Conservation (phyloP, 2,888 invertebrate genomes). For the Hypselothyrea guttata region DNA sequence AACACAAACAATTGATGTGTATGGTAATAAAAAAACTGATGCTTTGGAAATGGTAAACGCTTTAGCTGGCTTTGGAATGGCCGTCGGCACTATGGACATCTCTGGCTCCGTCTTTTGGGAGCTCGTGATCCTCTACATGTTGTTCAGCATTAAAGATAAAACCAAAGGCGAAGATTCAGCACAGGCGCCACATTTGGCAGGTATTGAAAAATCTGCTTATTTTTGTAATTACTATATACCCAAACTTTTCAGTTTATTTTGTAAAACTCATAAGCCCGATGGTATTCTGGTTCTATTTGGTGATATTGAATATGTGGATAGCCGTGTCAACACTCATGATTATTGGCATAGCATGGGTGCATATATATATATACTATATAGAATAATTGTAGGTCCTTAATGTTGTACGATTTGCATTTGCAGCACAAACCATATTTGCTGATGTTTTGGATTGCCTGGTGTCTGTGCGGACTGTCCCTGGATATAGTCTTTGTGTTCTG, state of each 20-base stretch:
- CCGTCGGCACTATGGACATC: conserved; percentile 65
- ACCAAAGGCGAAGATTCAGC: neutral
- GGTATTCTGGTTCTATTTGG: conserved; percentile 57
- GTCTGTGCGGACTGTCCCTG: conserved; percentile 41
- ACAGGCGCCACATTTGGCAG: too few species aligned
- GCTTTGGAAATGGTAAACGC: conserved; percentile 34
- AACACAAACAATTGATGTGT: neutral
- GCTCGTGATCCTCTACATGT: conserved; percentile 46
- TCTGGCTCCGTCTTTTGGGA: conserved; percentile 56
- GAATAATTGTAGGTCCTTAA: too few species aligned
- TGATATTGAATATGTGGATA: conserved; percentile 58
- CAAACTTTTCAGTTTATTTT: conserved; percentile 17
- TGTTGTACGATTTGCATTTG: neutral
- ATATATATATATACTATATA: too few species aligned
- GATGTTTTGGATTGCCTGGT: conserved; percentile 53
- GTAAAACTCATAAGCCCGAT: conserved; percentile 4
- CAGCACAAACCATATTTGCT: conserved; percentile 47
- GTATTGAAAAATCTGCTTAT: too few species aligned
- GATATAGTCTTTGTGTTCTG: conserved; percentile 42
- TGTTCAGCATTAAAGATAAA: conserved; percentile 13
- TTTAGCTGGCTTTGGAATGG: conserved; percentile 59
- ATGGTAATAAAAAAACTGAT: neutral
- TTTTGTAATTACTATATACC: neutral
- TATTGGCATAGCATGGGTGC: conserved; percentile 52
- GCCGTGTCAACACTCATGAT: conserved; percentile 48